A percentile compares a stretch with the other conserved stretches of the same genome.
phyloP scores from a whole-genome alignment of 2,113 vertebrate species.

The Marmota monax region DNA sequence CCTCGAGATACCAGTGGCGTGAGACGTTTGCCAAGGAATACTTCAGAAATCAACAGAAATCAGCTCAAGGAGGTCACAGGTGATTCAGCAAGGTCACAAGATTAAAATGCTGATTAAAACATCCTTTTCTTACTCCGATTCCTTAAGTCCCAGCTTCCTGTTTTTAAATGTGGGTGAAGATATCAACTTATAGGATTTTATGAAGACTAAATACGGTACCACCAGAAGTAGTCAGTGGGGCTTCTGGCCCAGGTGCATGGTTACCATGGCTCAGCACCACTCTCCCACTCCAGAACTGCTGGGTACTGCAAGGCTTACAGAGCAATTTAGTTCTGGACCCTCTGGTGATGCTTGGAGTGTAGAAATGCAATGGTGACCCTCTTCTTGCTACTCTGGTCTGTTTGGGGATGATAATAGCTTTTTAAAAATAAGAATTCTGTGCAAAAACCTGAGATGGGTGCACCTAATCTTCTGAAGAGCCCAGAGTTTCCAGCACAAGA shows the following conservation, averaged over 20 bases:
- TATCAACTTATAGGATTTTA: too few relatives aligned
- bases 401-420: neutral
- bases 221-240: fast-evolving
- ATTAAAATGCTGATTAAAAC: too few relatives aligned
- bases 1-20: too few relatives aligned
- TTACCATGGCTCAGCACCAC: fast-evolving
- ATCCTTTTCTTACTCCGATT: fast-evolving
- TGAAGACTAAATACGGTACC: neutral
- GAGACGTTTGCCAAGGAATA: too few relatives aligned
- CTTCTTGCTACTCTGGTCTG: fast-evolving
- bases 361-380: neutral
- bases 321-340: neutral
- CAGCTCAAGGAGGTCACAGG: too few relatives aligned
- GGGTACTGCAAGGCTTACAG: neutral
- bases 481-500: neutral
- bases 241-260: too few relatives aligned
- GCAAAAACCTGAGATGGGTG: fast-evolving
- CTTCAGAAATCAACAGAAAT: too few relatives aligned
- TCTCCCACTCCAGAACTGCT: neutral
- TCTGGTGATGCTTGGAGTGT: fast-evolving
- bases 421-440: too few relatives aligned
- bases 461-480: too few relatives aligned
- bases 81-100: too few relatives aligned
- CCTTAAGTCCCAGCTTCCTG: neutral
- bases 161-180: neutral